These are phyloP conservation scores for Hydroisotoma schaefferi DNA, from an alignment of 2,888 invertebrate genomes.

Conservation along the genomic window DNA sequence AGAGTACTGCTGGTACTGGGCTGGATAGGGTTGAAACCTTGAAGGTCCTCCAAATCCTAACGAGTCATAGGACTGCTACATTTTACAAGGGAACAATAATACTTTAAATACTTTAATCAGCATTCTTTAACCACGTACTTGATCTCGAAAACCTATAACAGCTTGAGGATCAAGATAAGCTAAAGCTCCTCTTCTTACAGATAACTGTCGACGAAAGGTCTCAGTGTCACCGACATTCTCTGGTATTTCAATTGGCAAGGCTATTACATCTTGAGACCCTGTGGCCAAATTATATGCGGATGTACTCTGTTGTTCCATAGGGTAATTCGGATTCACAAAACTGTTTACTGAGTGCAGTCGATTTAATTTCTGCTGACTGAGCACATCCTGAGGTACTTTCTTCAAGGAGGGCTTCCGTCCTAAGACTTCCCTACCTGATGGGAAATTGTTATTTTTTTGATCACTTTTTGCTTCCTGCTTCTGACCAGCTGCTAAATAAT, in stretches of 20 bases:
- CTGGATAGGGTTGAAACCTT: constrained; percentile 6
- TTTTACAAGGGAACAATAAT: too few species aligned
- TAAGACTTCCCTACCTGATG: too few species aligned
- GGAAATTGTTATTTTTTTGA: too few species aligned
- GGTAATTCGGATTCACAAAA: background rate
- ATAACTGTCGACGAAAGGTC: constrained; percentile 45
- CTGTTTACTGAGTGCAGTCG: background rate
- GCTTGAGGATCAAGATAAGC: constrained; percentile 17
- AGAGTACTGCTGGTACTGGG: too few species aligned
- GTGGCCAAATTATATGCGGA: background rate
- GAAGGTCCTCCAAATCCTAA: constrained; percentile 22
- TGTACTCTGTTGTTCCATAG: background rate
- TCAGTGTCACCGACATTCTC: constrained; percentile 39
- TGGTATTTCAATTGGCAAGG: constrained; percentile 46
- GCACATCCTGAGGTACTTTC: background rate
- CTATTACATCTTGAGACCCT: constrained; percentile 27
- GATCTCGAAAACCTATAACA: constrained; percentile 18
- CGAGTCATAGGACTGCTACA: constrained; percentile 24
- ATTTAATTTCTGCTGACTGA: background rate
- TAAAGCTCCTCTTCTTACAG: constrained; percentile 45
- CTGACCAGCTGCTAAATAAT: too few species aligned
- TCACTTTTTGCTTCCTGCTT: too few species aligned
- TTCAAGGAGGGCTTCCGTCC: background rate
- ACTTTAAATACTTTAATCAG: background rate
- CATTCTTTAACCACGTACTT: constrained; percentile 18